Evolutionary conservation across 2,888 invertebrate species (phyloP).

Genomic region (Ichneumoninae sp.): DNA sequence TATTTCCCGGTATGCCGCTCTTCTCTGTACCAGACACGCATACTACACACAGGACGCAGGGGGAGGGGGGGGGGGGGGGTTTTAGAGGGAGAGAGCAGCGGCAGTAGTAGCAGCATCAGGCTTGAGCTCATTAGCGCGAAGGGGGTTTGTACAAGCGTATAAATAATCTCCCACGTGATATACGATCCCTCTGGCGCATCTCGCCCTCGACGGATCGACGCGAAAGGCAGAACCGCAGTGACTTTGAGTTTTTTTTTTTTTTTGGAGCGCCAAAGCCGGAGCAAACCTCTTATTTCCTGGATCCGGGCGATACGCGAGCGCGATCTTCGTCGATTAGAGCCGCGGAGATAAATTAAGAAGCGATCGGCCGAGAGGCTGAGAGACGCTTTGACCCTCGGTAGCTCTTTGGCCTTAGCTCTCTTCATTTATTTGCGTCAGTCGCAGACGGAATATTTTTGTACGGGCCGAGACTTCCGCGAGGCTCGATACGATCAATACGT

Average conservation of each 20-base stretch:
- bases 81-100: background rate
- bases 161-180: constrained; percentile 67
- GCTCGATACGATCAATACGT: constrained; percentile 16
- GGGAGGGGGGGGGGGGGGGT: too few species aligned
- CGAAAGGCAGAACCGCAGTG: constrained; percentile 45
- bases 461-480: background rate
- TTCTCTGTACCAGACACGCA: constrained; percentile 11
- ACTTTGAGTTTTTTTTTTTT: constrained; percentile 20
- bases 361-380: constrained; percentile 10
- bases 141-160: constrained; percentile 66
- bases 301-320: background rate
- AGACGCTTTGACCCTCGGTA: constrained; percentile 24
- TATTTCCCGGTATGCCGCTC: constrained; percentile 25
- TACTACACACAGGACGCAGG: background rate
- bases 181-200: constrained; percentile 61
- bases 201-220: constrained; percentile 26
- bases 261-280: background rate
- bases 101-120: constrained; percentile 30
- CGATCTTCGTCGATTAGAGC: constrained; percentile 54
- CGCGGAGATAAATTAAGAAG: constrained; percentile 30
- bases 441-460: constrained; percentile 48
- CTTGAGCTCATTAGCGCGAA: constrained; percentile 68
- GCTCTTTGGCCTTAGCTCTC: constrained; percentile 54
- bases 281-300: constrained; percentile 24
- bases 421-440: constrained; percentile 59